Evolutionary conservation across 2,888 invertebrate genomes (phyloP), one percentile per base, ranked within the genome.

Genomic region (Caenorhabditis sp.): DNA sequence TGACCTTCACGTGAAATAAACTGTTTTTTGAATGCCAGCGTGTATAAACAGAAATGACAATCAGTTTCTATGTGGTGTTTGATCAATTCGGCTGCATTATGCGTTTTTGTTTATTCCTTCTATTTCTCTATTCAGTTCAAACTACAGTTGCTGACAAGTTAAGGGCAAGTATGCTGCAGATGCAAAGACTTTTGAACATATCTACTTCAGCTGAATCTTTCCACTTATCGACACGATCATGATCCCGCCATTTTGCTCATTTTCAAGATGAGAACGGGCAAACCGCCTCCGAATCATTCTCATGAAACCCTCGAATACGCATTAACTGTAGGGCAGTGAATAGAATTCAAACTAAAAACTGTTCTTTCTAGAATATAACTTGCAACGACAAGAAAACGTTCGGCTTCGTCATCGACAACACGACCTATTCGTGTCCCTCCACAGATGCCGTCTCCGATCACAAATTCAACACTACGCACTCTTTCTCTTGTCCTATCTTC

Each of bases 1-100:
- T 47, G 56, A 56, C 35, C 15, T 8, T 55, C 26, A 55, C 64
- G 71, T 71, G 71, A 64, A 71, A 26, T 74, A 55, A 55, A 50
- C 28, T 35, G 15, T 35, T 22, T 20, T 18, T 22, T 24, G 1
- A 40, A 3, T 40, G 5, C 40, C 47, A 47, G 18, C 47, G 47
- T 47, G 5, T 3, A n/a, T 18, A 4, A 3, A 3, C 47, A 9
- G 47, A n/a, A 47, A 18, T 5, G 13, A 40, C 11, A 47, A 47
- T 40, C 47, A 47, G 47, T 47, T 47, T 47, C 47, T 47, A 18
- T 11, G 6, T 40, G 6, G 13, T 6, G 11, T 47, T 47, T 18
- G 5, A 40, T 3, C 6, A 40, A 15, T 3, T 40, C 2, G 3
- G 40, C 40, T 40, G 40, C 20, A 2, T 11, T 13, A 13, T 40